These are phyloP conservation scores for Gorsachius goisagi DNA, from an alignment of 2,113 vertebrate genomes.

Conservation along the genomic window DNA sequence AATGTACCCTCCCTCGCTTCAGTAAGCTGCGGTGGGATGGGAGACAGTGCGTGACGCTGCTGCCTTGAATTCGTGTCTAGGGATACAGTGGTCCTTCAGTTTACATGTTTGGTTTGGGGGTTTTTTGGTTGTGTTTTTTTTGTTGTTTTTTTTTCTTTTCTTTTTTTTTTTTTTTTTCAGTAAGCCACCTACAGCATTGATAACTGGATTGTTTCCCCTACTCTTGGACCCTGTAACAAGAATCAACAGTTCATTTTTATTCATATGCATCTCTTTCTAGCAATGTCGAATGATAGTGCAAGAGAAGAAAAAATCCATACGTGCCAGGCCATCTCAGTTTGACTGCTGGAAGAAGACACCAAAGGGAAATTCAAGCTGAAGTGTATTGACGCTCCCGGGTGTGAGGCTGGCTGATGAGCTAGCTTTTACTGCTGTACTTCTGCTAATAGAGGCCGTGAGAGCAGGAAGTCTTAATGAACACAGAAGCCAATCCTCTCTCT, in stretches of 20 bases:
- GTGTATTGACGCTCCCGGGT: not conserved
- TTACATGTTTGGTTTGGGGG: not conserved
- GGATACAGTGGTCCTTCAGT: not conserved
- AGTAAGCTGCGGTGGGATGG: not conserved
- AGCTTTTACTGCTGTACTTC: not conserved
- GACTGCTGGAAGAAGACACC: not conserved
- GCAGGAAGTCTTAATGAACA: not conserved
- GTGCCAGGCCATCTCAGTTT: not conserved
- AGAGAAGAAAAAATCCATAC: not conserved
- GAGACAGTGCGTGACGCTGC: not conserved
- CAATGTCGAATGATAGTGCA: not conserved
- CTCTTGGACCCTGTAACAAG: not conserved
- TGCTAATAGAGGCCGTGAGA: not conserved
- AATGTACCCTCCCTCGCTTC: not conserved
- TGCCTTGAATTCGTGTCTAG: not conserved
- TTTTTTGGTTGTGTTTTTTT: too few relatives aligned
- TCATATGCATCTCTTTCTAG: not conserved
- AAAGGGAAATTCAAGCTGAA: conserved; percentile 10
- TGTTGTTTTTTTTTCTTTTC: too few relatives aligned
- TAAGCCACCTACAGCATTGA: not conserved
- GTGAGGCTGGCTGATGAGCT: not conserved
- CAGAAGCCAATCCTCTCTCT: not conserved
- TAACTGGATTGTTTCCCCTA: not conserved
- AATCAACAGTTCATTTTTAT: not conserved
- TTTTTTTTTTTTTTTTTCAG: too few relatives aligned